Base-by-base conservation (phyloP, 2,113 vertebrate species). In the Megaceryle torquata region DNA sequence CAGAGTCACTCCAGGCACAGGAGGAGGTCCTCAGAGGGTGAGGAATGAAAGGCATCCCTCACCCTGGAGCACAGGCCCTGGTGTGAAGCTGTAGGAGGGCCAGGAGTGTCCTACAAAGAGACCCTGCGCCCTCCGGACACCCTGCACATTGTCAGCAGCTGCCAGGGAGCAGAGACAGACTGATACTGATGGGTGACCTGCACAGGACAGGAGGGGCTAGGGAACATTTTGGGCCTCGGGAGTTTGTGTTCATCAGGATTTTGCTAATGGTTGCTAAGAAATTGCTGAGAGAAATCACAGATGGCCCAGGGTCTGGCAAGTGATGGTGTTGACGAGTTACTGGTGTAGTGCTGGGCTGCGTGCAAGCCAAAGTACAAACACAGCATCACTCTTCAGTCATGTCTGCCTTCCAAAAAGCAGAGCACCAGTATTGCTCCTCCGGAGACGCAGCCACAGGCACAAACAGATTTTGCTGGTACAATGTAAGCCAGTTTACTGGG, bases 121-220 rank as follows among this genome's bases (percentile, higher is more conserved):
- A 11, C 17, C 44, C n/a, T 28, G 57, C 28, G 64, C 33, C 48
- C 48, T 44, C 24, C 31, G 13, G 56, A 13, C 26, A 43, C 6
- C 15, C 26, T 0, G 5, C 24, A 8, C 48, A 8, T 15, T 13
- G 28, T 46, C 18, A 18, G 50, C 19, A 50, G 83, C 50, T 41
- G 37, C 51, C 59, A 54, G 51, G 39, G 56, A 35, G 24, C 37
- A 4, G 0, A 1, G 60, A 28, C 1, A 0, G 67, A 24, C 24
- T 19, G 57, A 39, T 1, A 2, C 7, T 11, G n/a, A 35, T 31
- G 61, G 11, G 43, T 41, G 50, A 53, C 37, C 28, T 39, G 19
- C 68, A n/a, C 26, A 13, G 69, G 43, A 24, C 19, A 26, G 48
- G 15, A 19, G 8, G 43, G 15, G 35, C 44, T 72, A 29, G 15